Percentiles rank a stretch among this genome's conserved stretches.
These are phyloP conservation scores for Sarcoramphus papa DNA, from an alignment of 2,797 vertebrate genomes.

Conservation along the genomic window DNA sequence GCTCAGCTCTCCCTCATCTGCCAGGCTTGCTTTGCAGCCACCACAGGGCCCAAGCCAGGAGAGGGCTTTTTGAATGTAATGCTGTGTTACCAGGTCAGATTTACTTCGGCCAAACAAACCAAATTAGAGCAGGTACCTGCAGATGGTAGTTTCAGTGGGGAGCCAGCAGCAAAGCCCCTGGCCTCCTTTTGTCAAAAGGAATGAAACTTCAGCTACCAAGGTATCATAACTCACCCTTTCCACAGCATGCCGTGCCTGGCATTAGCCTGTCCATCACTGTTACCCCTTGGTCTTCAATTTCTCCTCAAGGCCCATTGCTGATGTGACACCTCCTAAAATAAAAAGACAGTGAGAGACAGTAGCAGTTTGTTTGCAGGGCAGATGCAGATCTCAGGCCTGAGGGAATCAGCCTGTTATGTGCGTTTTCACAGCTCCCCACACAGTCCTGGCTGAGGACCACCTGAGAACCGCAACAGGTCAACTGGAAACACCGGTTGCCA, in stretches of 20 bases:
- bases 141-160: not conserved
- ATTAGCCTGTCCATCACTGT: not conserved
- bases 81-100: rapidly evolving
- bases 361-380: not conserved
- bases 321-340: not conserved
- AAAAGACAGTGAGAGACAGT: not conserved
- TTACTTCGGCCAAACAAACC: not conserved
- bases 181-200: not conserved
- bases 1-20: not conserved
- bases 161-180: not conserved
- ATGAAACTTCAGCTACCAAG: not conserved
- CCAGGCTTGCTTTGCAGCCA: not conserved
- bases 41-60: rapidly evolving
- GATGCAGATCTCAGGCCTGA: not conserved
- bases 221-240: not conserved
- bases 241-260: not conserved
- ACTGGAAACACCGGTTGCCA: not conserved
- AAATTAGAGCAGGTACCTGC: not conserved
- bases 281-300: not conserved
- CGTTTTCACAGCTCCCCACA: not conserved
- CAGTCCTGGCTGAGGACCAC: not conserved
- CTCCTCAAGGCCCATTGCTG: not conserved
- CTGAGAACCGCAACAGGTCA: rapidly evolving
- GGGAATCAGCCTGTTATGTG: not conserved
- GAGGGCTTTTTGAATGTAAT: not conserved